Conservation (phyloP, 2,888 invertebrate species). For the Hecatera dysodea region DNA sequence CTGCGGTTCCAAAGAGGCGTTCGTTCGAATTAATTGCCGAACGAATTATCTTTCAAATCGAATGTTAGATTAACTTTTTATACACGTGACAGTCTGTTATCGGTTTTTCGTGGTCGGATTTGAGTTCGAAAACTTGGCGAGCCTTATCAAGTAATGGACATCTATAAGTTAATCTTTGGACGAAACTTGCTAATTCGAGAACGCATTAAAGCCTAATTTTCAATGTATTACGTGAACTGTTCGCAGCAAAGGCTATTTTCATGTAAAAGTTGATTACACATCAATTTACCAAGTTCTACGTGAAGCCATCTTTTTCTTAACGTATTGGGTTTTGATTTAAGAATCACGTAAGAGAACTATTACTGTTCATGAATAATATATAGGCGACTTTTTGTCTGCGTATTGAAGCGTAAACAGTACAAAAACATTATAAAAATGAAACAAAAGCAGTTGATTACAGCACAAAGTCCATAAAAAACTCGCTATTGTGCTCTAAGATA, state of each 20-base stretch:
- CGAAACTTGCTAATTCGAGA: conserved; percentile 49
- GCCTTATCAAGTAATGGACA: conserved; percentile 59
- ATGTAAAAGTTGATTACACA: conserved; percentile 25
- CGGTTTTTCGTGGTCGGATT: conserved; percentile 43
- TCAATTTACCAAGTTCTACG: conserved; percentile 25
- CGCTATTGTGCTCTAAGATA: conserved; percentile 43
- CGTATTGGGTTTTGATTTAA: conserved; percentile 27
- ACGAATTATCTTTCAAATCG: conserved; percentile 68
- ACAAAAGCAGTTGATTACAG: conserved; percentile 27
- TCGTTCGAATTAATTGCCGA: conserved; percentile 72
- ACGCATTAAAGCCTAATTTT: conserved; percentile 55
- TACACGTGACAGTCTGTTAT: conserved; percentile 51
- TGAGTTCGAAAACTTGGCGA: conserved; percentile 40
- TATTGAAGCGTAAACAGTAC: conserved; percentile 5
- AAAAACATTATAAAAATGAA: conserved; percentile 33
- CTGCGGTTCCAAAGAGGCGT: conserved; percentile 56
- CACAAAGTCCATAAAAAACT: conserved; percentile 38
- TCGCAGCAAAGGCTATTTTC: conserved; percentile 27
- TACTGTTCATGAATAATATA: conserved; percentile 23
- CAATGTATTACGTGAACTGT: conserved; percentile 54
- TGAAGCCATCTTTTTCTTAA: conserved; percentile 31
- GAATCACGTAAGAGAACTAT: conserved; percentile 24
- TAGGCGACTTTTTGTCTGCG: not conserved
- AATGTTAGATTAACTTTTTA: conserved; percentile 67
- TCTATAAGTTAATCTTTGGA: conserved; percentile 57